Percentiles rank a stretch among this genome's conserved stretches.
phyloP scores from a whole-genome alignment of 2,888 invertebrate species.

The Cosmia pyralina region DNA sequence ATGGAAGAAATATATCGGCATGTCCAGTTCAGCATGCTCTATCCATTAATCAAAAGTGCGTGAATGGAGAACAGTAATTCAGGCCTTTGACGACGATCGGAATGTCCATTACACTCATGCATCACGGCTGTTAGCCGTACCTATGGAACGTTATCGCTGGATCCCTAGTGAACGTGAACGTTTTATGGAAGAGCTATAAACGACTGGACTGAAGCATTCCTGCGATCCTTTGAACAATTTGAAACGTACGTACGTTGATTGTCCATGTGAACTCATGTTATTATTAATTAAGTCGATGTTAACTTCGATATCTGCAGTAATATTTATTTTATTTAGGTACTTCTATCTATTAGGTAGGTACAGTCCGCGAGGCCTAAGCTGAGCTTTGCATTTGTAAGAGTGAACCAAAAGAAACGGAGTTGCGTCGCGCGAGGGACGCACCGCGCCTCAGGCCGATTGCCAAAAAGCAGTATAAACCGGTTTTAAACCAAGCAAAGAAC shows the following conservation, averaged over 20 bases:
- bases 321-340: not conserved
- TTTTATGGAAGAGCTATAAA: conserved; percentile 23
- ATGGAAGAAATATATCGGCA: conserved; percentile 1
- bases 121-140: conserved; percentile 3
- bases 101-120: conserved; percentile 45
- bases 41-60: conserved; percentile 48
- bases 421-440: no score
- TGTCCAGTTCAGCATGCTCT: conserved; percentile 12
- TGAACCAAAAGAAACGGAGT: no score
- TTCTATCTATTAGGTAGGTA: not conserved
- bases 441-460: no score
- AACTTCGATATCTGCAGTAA: not conserved
- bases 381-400: no score
- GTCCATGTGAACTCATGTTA: no score
- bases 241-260: not conserved
- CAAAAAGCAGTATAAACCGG: no score
- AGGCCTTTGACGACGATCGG: conserved; percentile 23
- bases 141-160: conserved; percentile 9
- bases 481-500: no score
- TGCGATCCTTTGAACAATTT: conserved; percentile 12
- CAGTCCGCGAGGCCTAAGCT: no score
- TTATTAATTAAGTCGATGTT: not conserved
- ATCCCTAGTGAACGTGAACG: conserved; percentile 20
- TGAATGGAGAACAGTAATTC: conserved; percentile 6
- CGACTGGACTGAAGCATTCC: conserved; percentile 3